Evolutionary conservation across 1,140 invertebrate genomes (phyloP).

Genomic region (Drosophila bifasciata): DNA sequence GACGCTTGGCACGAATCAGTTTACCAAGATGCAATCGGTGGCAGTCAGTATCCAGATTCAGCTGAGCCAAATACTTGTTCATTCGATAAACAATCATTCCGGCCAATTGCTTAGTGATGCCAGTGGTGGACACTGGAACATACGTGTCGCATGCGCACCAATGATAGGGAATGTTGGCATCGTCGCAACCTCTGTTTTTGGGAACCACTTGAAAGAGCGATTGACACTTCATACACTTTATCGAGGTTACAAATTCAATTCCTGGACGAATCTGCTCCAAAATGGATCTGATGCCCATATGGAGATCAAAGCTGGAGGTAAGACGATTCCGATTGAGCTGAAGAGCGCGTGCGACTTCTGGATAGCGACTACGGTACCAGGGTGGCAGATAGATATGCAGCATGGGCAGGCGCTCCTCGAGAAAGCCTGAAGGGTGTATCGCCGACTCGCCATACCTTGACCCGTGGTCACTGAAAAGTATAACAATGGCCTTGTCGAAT

Average conservation of each 20-base stretch:
- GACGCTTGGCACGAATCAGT: constrained; percentile 14
- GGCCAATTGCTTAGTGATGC: no score
- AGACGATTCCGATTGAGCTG: constrained; percentile 88
- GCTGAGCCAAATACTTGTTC: constrained; percentile 76
- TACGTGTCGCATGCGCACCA: constrained; percentile 89
- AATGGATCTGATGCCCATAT: constrained; percentile 87
- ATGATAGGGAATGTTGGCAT: constrained; percentile 88
- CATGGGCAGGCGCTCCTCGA: constrained; percentile 95
- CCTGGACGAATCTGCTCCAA: constrained; percentile 89
- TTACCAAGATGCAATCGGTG: constrained; percentile 1
- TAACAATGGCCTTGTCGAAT: constrained; percentile 88
- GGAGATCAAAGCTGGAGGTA: constrained; percentile 92
- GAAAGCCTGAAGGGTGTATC: constrained; percentile 87
- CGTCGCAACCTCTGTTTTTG: constrained; percentile 87
- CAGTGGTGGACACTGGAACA: not conserved
- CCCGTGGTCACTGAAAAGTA: constrained; percentile 97
- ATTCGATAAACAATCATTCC: constrained; percentile 82
- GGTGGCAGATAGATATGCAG: constrained; percentile 90
- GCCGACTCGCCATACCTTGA: constrained; percentile 92
- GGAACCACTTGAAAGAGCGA: constrained; percentile 88
- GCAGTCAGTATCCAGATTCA: constrained; percentile 38
- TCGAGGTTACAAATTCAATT: constrained; percentile 75
- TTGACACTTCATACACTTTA: constrained; percentile 84
- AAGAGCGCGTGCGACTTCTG: constrained; percentile 88
- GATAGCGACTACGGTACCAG: constrained; percentile 88